Evolutionary conservation across 2,797 vertebrate species (phyloP).

Genomic region (Hydrophis major): DNA sequence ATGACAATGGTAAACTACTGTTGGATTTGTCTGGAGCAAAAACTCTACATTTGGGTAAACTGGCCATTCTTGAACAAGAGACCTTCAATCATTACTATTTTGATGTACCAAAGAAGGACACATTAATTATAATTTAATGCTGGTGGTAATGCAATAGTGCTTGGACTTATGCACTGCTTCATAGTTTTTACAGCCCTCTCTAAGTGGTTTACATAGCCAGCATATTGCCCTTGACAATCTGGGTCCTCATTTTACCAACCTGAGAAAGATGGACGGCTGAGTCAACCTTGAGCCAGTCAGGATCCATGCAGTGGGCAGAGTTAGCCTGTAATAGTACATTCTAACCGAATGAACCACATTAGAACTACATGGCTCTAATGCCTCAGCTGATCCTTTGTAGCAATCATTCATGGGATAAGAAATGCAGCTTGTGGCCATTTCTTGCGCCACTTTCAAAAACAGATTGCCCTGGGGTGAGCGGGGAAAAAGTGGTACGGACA

Average conservation of each 20-base stretch:
- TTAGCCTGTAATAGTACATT: too few species aligned
- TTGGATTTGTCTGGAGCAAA: not conserved
- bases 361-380: too few species aligned
- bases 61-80: not conserved
- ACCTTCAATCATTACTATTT: not conserved
- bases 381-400: not conserved
- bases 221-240: too few species aligned
- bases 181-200: too few species aligned
- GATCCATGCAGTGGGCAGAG: too few species aligned
- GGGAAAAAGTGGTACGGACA: not conserved
- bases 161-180: too few species aligned
- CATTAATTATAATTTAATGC: not conserved
- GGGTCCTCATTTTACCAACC: too few species aligned
- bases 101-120: not conserved
- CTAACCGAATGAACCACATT: too few species aligned
- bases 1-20: not conserved
- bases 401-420: not conserved
- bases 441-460: not conserved
- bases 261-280: too few species aligned
- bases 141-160: not conserved
- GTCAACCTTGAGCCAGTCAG: too few species aligned
- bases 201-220: too few species aligned
- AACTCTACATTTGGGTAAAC: not conserved
- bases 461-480: not conserved
- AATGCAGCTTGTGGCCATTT: not conserved